Evolutionary conservation across 1,140 invertebrate species (phyloP).

Genomic region (Papilio polyxenes): DNA sequence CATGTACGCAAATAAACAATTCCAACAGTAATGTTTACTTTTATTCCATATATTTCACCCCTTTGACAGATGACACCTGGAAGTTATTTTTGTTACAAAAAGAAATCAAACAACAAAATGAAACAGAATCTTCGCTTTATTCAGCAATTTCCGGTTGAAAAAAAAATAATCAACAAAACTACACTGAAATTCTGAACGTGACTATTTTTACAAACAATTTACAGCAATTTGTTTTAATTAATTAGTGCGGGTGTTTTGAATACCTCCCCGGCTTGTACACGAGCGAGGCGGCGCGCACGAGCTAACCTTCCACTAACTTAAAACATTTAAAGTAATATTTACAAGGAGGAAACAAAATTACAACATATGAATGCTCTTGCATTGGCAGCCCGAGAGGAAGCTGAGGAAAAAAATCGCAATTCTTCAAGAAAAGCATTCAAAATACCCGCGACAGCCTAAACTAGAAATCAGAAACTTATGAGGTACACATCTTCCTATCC

Average conservation of each 20-base stretch:
- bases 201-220: conserved; percentile 80
- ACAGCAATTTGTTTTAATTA: conserved; percentile 67
- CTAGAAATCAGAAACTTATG: conserved; percentile 75
- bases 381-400: conserved; percentile 50
- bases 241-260: conserved; percentile 53
- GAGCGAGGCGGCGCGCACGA: conserved; percentile 45
- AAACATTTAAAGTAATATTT: conserved; percentile 69
- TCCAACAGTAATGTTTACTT: conserved; percentile 13
- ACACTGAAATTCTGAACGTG: conserved; percentile 77
- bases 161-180: conserved; percentile 79
- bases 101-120: conserved; percentile 68
- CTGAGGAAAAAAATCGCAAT: conserved; percentile 56
- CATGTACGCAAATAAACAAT: not conserved
- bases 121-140: conserved; percentile 79
- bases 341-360: conserved; percentile 64
- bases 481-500: conserved; percentile 74
- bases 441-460: conserved; percentile 54
- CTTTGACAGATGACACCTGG: too few relatives aligned
- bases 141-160: conserved; percentile 78
- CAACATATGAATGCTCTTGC: conserved; percentile 48
- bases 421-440: conserved; percentile 51
- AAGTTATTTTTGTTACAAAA: conserved; percentile 8
- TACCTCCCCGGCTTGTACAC: conserved; percentile 48
- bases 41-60: not conserved
- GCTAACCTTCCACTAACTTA: conserved; percentile 50